phyloP scores from a whole-genome alignment of 2,113 vertebrate genomes.

The Rhynchopsitta pachyrhyncha region DNA sequence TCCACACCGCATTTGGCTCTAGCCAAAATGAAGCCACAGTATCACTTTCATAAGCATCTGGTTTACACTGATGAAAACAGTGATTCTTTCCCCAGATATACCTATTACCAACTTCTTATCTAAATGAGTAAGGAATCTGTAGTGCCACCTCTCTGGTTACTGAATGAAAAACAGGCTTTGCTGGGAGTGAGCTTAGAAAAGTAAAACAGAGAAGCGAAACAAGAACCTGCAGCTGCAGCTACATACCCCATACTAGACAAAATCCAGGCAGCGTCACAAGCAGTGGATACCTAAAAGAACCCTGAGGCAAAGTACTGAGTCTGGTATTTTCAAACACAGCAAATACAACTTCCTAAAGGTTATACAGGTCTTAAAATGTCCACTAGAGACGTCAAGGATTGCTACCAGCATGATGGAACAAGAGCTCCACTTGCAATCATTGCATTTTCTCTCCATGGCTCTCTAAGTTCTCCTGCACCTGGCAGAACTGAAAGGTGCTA shows the following conservation, averaged over 20 bases:
- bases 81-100: background rate
- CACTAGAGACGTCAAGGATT: background rate
- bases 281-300: background rate
- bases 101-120: background rate
- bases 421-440: background rate
- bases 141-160: background rate
- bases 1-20: background rate
- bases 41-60: constrained; percentile 6
- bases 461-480: background rate
- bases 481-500: background rate
- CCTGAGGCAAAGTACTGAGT: background rate
- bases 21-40: background rate
- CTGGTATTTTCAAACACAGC: background rate
- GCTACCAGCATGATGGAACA: background rate
- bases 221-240: background rate
- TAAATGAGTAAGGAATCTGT: background rate
- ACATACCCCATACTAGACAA: background rate
- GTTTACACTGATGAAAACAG: background rate
- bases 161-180: background rate
- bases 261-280: background rate
- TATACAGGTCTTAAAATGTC: background rate
- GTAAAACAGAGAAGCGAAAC: background rate
- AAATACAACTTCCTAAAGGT: background rate
- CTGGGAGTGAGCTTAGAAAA: background rate
- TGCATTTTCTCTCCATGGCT: background rate